A percentile compares a stretch with the other conserved stretches of the same genome.
Conservation (phyloP, 2,113 vertebrate species). For the Oryzias celebensis region DNA sequence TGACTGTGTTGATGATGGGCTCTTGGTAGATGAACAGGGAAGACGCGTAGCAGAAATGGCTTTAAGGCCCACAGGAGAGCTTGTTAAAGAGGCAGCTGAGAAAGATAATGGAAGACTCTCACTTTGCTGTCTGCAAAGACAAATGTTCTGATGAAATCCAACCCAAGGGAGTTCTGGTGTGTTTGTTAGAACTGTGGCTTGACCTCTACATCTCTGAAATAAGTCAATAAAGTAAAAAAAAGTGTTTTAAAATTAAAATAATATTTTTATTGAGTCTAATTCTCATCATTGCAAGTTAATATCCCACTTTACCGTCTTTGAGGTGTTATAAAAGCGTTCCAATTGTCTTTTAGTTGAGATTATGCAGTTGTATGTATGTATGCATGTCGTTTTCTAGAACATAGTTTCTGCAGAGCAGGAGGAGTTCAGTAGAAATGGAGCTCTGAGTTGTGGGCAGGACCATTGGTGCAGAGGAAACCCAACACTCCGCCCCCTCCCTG, state of each 20-base stretch:
- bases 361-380: no score
- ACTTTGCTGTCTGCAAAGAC: slow-evolving; percentile 36
- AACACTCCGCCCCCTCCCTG: no score
- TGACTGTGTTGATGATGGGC: slow-evolving; percentile 28
- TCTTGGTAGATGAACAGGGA: slow-evolving; percentile 40
- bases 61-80: slow-evolving; percentile 67
- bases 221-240: slow-evolving; percentile 1
- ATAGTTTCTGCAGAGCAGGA: no score
- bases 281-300: no score
- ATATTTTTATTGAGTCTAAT: no score
- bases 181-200: slow-evolving; percentile 2
- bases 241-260: not conserved
- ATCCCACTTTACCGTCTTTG: no score
- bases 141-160: slow-evolving; percentile 15
- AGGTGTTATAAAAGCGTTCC: no score
- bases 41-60: slow-evolving; percentile 47
- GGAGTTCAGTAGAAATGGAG: no score
- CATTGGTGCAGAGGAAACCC: no score
- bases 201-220: slow-evolving; percentile 8
- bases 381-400: no score
- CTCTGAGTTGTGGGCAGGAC: no score
- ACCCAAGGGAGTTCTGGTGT: slow-evolving; percentile 8
- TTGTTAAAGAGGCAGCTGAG: slow-evolving; percentile 62
- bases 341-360: no score
- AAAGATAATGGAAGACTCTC: slow-evolving; percentile 56